phyloP scores from a whole-genome alignment of 1,140 invertebrate species.

The Platorchestia sp. region DNA sequence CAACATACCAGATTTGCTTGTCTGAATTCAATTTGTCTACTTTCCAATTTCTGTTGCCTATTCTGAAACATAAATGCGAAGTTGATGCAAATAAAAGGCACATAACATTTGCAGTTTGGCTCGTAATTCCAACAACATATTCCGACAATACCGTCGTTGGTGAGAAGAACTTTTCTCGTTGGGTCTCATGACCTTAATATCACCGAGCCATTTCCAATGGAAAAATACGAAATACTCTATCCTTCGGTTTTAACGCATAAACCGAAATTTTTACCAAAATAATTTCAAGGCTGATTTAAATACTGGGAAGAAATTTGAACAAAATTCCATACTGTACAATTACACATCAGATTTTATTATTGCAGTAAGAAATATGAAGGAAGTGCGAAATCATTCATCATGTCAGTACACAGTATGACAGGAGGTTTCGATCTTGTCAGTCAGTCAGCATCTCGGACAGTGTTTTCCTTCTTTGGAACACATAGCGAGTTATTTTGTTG shows the following conservation, averaged over 20 bases:
- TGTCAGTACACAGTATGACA: no score
- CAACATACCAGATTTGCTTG: background rate
- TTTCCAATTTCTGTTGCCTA: background rate
- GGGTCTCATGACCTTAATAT: background rate
- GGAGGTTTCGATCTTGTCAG: no score
- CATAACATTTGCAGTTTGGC: background rate
- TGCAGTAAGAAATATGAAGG: no score
- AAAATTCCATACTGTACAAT: no score
- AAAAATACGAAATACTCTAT: background rate
- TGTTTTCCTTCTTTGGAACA: no score
- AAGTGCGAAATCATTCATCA: no score
- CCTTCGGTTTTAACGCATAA: background rate
- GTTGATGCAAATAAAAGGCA: background rate
- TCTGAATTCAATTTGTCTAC: background rate
- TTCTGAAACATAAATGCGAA: background rate
- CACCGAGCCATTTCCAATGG: background rate
- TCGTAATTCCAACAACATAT: background rate
- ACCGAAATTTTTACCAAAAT: background rate
- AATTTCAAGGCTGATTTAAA: background rate
- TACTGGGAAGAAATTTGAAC: no score
- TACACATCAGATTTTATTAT: no score
- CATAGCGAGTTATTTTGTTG: no score
- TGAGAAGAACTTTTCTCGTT: background rate
- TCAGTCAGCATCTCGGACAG: no score
- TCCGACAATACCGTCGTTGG: background rate